Conservation (phyloP, 2,888 invertebrate species). For the Argyresthia goedartella region DNA sequence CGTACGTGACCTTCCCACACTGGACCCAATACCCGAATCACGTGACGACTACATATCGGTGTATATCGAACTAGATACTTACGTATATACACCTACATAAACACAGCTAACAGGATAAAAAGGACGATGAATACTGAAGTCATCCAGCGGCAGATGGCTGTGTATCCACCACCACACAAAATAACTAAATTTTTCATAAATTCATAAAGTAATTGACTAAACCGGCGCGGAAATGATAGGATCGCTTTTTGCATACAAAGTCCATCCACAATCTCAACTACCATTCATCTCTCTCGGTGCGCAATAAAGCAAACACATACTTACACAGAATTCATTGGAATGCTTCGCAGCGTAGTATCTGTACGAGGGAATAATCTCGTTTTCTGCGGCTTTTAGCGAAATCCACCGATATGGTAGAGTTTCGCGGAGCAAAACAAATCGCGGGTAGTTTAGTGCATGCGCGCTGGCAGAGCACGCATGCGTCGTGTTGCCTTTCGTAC, state of each 20-base stretch:
- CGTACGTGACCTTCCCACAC: no score
- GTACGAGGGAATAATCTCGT: constrained; percentile 49
- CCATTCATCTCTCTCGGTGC: constrained; percentile 2
- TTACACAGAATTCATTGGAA: constrained; percentile 2
- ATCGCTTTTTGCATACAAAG: constrained; percentile 3
- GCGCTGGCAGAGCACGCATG: constrained; percentile 44
- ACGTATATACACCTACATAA: no score
- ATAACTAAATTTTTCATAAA: no score
- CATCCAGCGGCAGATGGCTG: no score
- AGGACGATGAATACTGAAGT: no score
- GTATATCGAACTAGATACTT: no score
- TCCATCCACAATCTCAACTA: not conserved
- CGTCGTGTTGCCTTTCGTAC: constrained; percentile 13
- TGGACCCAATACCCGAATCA: no score
- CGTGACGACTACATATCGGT: no score
- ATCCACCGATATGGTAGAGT: constrained; percentile 16
- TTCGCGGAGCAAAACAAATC: constrained; percentile 55
- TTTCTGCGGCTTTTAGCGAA: constrained; percentile 37
- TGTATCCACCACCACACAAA: no score
- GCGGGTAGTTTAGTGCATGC: constrained; percentile 46
- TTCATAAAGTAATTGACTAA: not conserved
- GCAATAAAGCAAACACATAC: constrained; percentile 1
- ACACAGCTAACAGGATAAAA: no score
- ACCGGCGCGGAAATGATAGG: not conserved
- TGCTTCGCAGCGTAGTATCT: constrained; percentile 24